phyloP scores from a whole-genome alignment of 2,888 invertebrate species.

The Pocota personata region DNA sequence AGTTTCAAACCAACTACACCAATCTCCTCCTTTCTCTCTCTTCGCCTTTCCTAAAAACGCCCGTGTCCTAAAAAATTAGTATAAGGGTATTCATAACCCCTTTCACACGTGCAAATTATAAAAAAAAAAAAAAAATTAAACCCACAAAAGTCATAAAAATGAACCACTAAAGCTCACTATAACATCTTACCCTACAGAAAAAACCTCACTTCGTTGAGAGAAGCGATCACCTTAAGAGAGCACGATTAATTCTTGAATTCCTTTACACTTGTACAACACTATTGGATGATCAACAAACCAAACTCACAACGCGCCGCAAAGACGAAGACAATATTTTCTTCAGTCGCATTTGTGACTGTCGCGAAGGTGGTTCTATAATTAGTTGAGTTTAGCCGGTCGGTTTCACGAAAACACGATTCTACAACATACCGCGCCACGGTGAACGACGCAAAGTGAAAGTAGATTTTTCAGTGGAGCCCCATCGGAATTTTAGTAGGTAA shows the following conservation, averaged over 20 bases:
- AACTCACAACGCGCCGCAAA: slow-evolving; percentile 1
- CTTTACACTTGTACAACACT: slow-evolving; percentile 27
- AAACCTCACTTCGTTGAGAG: not conserved
- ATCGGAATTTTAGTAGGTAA: slow-evolving; percentile 62
- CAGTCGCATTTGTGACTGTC: slow-evolving; percentile 57
- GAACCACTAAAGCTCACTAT: too few species aligned
- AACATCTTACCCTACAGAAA: slow-evolving; percentile 14
- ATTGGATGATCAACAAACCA: slow-evolving; percentile 39
- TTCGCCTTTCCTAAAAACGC: too few species aligned
- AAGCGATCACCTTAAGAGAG: slow-evolving; percentile 58
- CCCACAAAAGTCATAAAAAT: not conserved
- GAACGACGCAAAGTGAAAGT: slow-evolving; percentile 61
- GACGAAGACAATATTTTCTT: slow-evolving; percentile 50
- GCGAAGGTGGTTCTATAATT: slow-evolving; percentile 51
- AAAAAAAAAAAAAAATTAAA: not conserved
- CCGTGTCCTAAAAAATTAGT: too few species aligned
- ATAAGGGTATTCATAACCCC: too few species aligned
- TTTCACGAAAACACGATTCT: not conserved
- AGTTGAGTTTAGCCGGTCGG: not conserved
- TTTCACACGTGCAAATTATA: too few species aligned
- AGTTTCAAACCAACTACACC: too few species aligned
- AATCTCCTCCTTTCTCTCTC: too few species aligned
- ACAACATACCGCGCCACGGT: slow-evolving; percentile 8
- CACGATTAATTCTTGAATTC: not conserved
- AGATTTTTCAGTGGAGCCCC: slow-evolving; percentile 31